Percentiles rank a stretch among this genome's conserved stretches.
Evolutionary conservation across 2,113 vertebrate genomes (phyloP).

Genomic region (Phyllopteryx taeniolatus): DNA sequence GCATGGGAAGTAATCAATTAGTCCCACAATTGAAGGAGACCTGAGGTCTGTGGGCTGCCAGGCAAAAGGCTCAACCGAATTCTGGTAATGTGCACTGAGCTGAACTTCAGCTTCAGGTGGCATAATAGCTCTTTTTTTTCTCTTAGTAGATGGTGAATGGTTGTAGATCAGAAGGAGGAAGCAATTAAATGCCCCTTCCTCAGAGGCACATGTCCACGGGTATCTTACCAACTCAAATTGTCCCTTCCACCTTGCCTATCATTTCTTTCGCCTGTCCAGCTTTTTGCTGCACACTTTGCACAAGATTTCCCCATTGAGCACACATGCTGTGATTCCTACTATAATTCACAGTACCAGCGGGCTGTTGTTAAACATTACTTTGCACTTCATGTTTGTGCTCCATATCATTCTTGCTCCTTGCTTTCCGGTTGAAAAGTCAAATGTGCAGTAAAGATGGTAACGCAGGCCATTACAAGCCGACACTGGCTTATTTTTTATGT

Average conservation of each 20-base stretch:
- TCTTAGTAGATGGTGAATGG: conserved; percentile 22
- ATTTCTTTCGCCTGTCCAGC: conserved; percentile 12
- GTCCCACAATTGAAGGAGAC: conserved; percentile 76
- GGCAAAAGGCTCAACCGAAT: conserved; percentile 59
- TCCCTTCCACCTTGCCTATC: conserved; percentile 40
- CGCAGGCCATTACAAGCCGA: too few relatives aligned
- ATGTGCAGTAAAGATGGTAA: not conserved
- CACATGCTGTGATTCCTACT: conserved; percentile 17
- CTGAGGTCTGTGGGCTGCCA: conserved; percentile 70
- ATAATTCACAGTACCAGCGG: not conserved
- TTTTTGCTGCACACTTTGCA: conserved; percentile 28
- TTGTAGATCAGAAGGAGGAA: conserved; percentile 32
- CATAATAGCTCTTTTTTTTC: conserved; percentile 35
- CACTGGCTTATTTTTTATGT: not conserved
- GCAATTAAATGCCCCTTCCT: conserved; percentile 28
- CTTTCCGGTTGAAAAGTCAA: not conserved
- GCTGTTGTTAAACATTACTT: conserved; percentile 1
- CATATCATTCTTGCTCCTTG: not conserved
- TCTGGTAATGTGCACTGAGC: conserved; percentile 56
- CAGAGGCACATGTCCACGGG: conserved; percentile 25
- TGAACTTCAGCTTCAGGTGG: conserved; percentile 50
- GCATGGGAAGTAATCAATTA: conserved; percentile 79
- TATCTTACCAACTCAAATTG: conserved; percentile 24
- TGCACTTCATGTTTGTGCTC: not conserved
- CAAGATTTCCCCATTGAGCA: conserved; percentile 35